Base-by-base conservation (phyloP, 2,888 invertebrate genomes). In the Orthosia cruda region DNA sequence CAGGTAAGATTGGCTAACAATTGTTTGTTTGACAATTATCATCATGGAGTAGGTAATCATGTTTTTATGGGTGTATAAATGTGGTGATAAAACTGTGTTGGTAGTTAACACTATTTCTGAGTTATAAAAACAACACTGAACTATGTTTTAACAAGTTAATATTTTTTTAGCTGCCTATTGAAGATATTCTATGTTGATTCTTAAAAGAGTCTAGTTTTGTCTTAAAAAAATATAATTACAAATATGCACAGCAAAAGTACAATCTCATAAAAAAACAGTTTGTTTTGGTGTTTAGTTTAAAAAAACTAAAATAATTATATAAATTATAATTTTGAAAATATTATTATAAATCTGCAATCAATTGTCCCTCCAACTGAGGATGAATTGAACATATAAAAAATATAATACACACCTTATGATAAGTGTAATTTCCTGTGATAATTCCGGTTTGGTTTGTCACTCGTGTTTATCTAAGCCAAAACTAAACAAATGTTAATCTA, bases 1-100 rank as follows among this genome's bases (percentile, higher is more conserved):
- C 84, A 97, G 95, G 95, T 97, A 89, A 77, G 62, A 40, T 23
- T 50, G 16, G 20, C n/a, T 73, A 0, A 50, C 45, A 62, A 80
- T 57, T 15, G 45, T 2, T 0, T 0, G 1, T 73, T 23, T 4
- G 12, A n/a, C 23, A 20, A 32, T 16, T 23, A n/a, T n/a, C 15
- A 71, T 32, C 18, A 16, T 18, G 26, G 15, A 20, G 15, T 57
- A 18, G 40, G 15, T 40, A 49, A 49, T 57, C n/a, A 20, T 55
- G 40, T 50, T 45, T 50, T 78, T 50, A 58, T 70, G 18, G 11
- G 2, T n/a, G 49, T n/a, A 55, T 12, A n/a, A 64, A 77, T 23
- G 16, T 55, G 23, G 9, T 26, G 12, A 57, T 77, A 57, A 50
- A 15, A 50, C 50, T 32, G 50, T 68, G 18, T 74, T 57, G 16